Conservation (phyloP, 2,888 invertebrate species). For the Tetanocera ferruginea region DNA sequence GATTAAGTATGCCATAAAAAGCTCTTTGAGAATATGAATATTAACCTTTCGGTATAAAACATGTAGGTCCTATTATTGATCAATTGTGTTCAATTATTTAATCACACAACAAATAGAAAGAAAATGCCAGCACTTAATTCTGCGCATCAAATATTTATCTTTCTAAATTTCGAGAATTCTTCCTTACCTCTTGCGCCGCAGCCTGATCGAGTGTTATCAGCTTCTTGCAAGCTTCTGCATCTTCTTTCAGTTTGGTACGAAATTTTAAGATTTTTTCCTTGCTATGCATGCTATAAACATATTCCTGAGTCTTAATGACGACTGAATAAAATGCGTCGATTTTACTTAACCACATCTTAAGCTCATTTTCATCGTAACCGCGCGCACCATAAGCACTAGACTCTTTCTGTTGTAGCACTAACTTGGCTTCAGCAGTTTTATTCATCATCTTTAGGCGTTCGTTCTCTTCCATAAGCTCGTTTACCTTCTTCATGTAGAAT, state of each 20-base stretch:
- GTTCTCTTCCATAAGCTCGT: constrained; percentile 62
- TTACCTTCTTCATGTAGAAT: constrained; percentile 66
- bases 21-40: too few relatives aligned
- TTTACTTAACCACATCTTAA: constrained; percentile 63
- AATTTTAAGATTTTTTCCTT: constrained; percentile 63
- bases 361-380: constrained; percentile 58
- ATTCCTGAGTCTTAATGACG: constrained; percentile 60
- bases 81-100: too few relatives aligned
- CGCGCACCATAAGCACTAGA: constrained; percentile 40
- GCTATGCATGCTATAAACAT: constrained; percentile 61
- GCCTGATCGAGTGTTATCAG: constrained; percentile 54
- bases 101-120: too few relatives aligned
- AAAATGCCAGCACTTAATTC: too few relatives aligned
- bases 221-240: constrained; percentile 59
- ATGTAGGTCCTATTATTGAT: too few relatives aligned
- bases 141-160: too few relatives aligned
- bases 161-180: neutral
- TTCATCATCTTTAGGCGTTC: constrained; percentile 59
- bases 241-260: constrained; percentile 59
- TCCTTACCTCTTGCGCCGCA: constrained; percentile 70
- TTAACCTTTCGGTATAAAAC: too few relatives aligned
- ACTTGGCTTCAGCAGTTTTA: constrained; percentile 57
- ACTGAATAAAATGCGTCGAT: constrained; percentile 62
- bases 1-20: too few relatives aligned
- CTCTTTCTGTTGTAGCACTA: constrained; percentile 46